A percentile compares a stretch with the other conserved stretches of the same genome.
Evolutionary conservation across 2,888 invertebrate species (phyloP).

Genomic region (Oligia fasciuncula): DNA sequence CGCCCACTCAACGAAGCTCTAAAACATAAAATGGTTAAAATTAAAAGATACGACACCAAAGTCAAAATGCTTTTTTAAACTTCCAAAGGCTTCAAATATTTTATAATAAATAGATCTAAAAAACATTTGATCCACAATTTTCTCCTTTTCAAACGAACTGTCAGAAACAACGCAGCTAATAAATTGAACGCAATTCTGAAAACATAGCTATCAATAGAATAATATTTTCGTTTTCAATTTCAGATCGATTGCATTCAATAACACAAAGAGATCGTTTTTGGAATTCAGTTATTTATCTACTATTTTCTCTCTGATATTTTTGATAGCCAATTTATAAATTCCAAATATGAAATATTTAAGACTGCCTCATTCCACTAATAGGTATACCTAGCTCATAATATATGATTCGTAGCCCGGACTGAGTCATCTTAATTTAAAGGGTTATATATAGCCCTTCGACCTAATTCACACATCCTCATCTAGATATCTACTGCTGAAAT

Average conservation of each 20-base stretch:
- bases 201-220: neutral
- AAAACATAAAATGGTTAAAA: neutral
- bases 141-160: conserved; percentile 20
- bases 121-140: conserved; percentile 23
- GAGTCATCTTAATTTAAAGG: conserved; percentile 4
- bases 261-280: neutral
- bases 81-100: conserved; percentile 17
- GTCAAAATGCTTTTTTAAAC: conserved; percentile 31
- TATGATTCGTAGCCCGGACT: neutral
- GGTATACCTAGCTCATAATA: neutral
- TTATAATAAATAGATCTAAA: conserved; percentile 20
- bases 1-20: neutral
- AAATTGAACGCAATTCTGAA: conserved; percentile 24
- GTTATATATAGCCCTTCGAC: conserved; percentile 13
- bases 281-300: neutral
- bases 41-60: conserved; percentile 10
- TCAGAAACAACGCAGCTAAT: conserved; percentile 31
- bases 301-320: conserved; percentile 2
- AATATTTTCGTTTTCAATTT: conserved; percentile 10
- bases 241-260: conserved; percentile 4
- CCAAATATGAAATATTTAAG: neutral
- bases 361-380: neutral
- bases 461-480: conserved; percentile 13
- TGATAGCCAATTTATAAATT: neutral
- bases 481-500: conserved; percentile 15